phyloP scores from a whole-genome alignment of 1,140 invertebrate genomes.

The Drosophila equinoxialis region DNA sequence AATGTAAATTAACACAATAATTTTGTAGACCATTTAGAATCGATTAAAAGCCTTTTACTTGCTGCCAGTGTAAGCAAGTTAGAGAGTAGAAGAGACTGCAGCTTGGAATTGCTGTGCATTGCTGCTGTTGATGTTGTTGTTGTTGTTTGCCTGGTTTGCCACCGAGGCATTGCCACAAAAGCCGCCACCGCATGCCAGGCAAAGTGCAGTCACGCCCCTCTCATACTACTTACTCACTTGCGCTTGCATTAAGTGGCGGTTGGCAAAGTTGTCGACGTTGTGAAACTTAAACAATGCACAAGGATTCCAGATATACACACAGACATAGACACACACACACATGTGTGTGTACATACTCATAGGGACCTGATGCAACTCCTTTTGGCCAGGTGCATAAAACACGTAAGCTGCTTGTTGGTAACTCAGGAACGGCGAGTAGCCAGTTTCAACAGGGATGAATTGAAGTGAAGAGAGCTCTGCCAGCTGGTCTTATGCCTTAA shows the following conservation, averaged over 20 bases:
- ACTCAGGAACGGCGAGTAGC: slow-evolving; percentile 13
- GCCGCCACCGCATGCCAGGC: slow-evolving; percentile 65
- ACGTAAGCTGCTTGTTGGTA: slow-evolving; percentile 18
- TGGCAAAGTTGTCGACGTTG: slow-evolving; percentile 75
- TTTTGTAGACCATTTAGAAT: slow-evolving; percentile 59
- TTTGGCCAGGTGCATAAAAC: slow-evolving; percentile 29
- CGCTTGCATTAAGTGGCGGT: slow-evolving; percentile 76
- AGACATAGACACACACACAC: background rate
- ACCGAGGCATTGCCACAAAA: slow-evolving; percentile 61
- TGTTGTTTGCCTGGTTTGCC: slow-evolving; percentile 64
- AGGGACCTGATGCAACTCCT: slow-evolving; percentile 36
- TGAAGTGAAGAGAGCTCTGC: slow-evolving; percentile 13
- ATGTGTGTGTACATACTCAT: background rate
- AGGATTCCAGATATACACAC: slow-evolving; percentile 18
- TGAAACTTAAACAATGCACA: slow-evolving; percentile 73
- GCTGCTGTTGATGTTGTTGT: background rate
- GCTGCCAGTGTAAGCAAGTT: slow-evolving; percentile 31
- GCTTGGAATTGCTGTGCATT: slow-evolving; percentile 14
- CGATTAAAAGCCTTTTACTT: slow-evolving; percentile 75
- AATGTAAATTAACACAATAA: slow-evolving; percentile 58
- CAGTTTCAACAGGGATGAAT: no score
- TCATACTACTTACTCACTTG: background rate
- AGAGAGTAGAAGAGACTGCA: slow-evolving; percentile 48
- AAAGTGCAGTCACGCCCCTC: slow-evolving; percentile 58
- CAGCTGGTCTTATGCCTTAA: slow-evolving; percentile 69